Evolutionary conservation across 2,888 invertebrate species (phyloP).

Genomic region (Spilarctia lutea): DNA sequence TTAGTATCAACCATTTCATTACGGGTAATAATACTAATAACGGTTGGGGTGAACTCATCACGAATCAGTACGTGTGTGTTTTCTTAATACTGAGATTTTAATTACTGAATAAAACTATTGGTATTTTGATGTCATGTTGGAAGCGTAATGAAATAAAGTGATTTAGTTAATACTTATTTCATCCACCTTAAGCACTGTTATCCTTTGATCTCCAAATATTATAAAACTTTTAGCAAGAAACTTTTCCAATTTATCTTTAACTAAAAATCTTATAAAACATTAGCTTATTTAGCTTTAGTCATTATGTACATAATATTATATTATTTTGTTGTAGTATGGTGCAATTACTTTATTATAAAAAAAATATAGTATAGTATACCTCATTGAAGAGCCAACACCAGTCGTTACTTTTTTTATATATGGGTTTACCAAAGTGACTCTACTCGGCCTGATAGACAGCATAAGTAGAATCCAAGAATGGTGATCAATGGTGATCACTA

Average conservation of each 20-base stretch:
- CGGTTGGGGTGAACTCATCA: conserved; percentile 27
- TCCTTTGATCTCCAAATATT: background rate
- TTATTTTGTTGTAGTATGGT: too few relatives aligned
- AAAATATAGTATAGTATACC: too few relatives aligned
- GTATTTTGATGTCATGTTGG: background rate
- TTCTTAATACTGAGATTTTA: conserved; percentile 28
- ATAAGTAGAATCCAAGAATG: too few relatives aligned
- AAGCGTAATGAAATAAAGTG: background rate
- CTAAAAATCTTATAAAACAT: background rate
- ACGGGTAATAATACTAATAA: conserved; percentile 44
- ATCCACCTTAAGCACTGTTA: background rate
- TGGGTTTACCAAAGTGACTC: too few relatives aligned
- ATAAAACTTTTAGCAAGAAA: background rate
- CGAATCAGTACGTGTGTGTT: conserved; percentile 34
- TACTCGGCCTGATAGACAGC: too few relatives aligned
- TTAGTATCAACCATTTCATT: conserved; percentile 72
- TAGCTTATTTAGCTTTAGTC: background rate
- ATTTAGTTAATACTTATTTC: background rate
- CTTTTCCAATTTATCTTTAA: background rate
- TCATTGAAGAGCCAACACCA: too few relatives aligned
- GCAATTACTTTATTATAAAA: too few relatives aligned
- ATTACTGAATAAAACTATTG: background rate
- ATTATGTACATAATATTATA: background rate
- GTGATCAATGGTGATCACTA: too few relatives aligned
- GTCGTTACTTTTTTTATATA: too few relatives aligned